Percentiles rank a stretch among this genome's conserved stretches.
phyloP scores from a whole-genome alignment of 1,140 invertebrate species.

The Halesus radiatus region DNA sequence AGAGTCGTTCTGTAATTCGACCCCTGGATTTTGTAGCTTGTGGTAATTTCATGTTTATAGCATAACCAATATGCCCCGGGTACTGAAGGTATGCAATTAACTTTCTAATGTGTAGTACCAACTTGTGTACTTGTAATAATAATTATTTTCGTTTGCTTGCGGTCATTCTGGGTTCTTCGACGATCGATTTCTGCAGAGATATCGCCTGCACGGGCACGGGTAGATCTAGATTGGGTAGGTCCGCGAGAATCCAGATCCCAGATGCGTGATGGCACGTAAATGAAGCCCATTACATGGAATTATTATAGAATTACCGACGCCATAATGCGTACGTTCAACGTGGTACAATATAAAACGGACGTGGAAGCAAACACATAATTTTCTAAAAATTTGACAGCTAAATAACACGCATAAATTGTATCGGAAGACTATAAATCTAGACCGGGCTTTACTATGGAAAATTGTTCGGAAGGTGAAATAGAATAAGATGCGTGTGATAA shows the following conservation, averaged over 20 bases:
- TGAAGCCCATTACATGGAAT: neutral
- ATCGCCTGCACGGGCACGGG: neutral
- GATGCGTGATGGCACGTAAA: neutral
- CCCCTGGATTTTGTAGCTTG: neutral
- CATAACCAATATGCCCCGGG: neutral
- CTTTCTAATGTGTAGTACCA: constrained; percentile 37
- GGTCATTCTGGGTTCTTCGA: neutral
- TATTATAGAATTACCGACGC: neutral
- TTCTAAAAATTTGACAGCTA: neutral
- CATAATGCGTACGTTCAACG: neutral
- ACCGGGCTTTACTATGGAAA: no score
- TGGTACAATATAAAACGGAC: neutral
- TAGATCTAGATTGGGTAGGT: no score
- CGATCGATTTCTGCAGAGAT: constrained; percentile 28
- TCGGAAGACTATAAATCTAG: no score
- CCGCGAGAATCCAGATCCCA: neutral
- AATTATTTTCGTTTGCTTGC: constrained; percentile 13
- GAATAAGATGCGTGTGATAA: no score
- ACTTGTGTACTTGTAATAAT: neutral
- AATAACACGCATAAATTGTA: no score
- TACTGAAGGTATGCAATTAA: constrained; percentile 34
- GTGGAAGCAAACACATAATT: neutral
- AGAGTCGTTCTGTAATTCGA: no score
- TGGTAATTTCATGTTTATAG: constrained; percentile 30
- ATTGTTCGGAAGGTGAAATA: no score